Percentiles rank a stretch among this genome's conserved stretches.
These are phyloP conservation scores for Labeo calbasu DNA, from an alignment of 2,797 vertebrate species.

Conservation along the genomic window DNA sequence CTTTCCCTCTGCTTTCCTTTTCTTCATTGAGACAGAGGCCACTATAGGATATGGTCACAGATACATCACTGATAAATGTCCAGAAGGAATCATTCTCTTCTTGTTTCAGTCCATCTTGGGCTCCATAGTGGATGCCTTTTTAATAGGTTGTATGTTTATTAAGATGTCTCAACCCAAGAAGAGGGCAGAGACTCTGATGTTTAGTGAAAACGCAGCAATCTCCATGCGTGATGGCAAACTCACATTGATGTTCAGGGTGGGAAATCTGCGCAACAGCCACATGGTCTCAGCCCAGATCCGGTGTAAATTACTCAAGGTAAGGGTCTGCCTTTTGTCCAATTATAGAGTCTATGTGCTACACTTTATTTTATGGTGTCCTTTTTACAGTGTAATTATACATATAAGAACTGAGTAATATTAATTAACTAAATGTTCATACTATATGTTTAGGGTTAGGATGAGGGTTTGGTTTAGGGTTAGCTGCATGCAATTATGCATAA, in stretches of 20 bases:
- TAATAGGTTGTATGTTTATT: conserved; percentile 99
- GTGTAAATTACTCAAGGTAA: conserved; percentile 98
- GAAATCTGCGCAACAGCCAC: conserved; percentile 98
- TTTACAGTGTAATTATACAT: background rate
- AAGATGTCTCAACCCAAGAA: conserved; percentile 99
- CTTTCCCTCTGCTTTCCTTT: conserved; percentile 97
- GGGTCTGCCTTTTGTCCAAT: conserved; percentile 60
- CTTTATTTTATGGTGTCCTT: background rate
- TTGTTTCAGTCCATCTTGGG: conserved; percentile 98
- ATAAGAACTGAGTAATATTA: background rate
- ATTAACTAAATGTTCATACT: background rate
- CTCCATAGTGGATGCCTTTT: conserved; percentile 96
- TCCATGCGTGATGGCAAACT: conserved; percentile 98
- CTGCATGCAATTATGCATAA: no score
- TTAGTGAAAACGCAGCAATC: conserved; percentile 94
- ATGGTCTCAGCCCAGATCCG: conserved; percentile 99
- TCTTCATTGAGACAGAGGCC: conserved; percentile 97
- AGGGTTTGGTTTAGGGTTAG: background rate
- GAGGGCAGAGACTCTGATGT: conserved; percentile 96
- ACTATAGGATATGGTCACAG: conserved; percentile 97
- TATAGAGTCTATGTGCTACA: background rate
- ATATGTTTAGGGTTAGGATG: background rate
- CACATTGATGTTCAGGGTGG: conserved; percentile 98
- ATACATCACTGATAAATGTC: conserved; percentile 98
- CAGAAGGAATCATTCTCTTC: conserved; percentile 98